Base-by-base conservation (phyloP, 2,797 vertebrate species). In the Rhodeus uyekii region DNA sequence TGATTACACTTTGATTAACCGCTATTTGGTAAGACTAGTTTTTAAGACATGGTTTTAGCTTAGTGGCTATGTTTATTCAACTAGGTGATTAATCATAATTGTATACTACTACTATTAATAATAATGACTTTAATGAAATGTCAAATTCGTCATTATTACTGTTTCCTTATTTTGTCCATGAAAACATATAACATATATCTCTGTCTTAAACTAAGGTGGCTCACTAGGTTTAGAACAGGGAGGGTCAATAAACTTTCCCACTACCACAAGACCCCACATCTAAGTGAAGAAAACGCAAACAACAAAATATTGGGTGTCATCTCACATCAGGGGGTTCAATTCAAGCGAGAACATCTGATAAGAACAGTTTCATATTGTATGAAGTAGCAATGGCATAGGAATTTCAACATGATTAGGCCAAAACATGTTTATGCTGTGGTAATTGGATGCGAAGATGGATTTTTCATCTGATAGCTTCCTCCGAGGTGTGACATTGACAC, bases 401-500 rank as follows among this genome's bases (percentile, higher is more conserved):
- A 78, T 80, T 84, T 81, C 74, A 80, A 60, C 61, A 81, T 78
- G 82, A 81, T 83, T 50, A 63, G 61, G 42, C 64, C 63, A 82
- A 75, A 85, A 84, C 77, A 68, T 76, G 74, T 85, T 84, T 83
- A 80, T 61, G 32, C 48, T 55, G 55, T 82, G 78, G 74, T 65
- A 80, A 73, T 48, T 9, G 69, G 34, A 86, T 82, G 48, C 76
- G 32, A 86, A 55, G 72, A 82, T 77, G 63, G 29, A 69, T 68
- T 76, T 50, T 80, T 53, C 44, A 86, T 87, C 86, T 84, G 88
- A 87, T 83, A 84, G 58, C 46, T 72, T 8, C 50, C 64, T 82
- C 73, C 4, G 82, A 83, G 65, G 67, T 90, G 89, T 89, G 87
- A 88, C 86, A 84, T 83, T 24, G 82, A 87, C 82, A 81, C 85